Evolutionary conservation across 2,797 vertebrate species (phyloP).

Genomic region (Mus spretus): DNA sequence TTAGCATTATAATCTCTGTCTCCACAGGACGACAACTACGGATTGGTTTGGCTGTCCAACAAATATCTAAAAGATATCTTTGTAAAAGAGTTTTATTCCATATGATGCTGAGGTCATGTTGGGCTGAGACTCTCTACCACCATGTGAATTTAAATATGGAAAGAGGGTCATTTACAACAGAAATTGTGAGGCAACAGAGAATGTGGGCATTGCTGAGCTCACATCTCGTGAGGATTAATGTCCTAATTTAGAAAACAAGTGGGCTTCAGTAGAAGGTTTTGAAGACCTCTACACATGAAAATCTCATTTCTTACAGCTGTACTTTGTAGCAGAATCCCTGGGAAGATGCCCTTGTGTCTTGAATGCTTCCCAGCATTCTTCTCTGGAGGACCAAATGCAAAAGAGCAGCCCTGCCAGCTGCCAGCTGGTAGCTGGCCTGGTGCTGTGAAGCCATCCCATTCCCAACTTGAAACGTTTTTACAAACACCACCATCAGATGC

Average conservation of each 20-base stretch:
- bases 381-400: background rate
- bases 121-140: background rate
- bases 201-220: background rate
- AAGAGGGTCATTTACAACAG: background rate
- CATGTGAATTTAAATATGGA: background rate
- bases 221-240: background rate
- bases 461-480: background rate
- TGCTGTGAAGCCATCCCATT: accelerated
- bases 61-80: background rate
- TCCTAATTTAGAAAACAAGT: background rate
- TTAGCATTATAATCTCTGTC: background rate
- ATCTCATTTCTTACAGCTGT: background rate
- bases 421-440: background rate
- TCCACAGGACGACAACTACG: background rate
- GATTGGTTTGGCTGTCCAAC: background rate
- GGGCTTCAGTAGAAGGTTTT: background rate
- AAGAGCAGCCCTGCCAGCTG: background rate
- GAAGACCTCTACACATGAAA: background rate
- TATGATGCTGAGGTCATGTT: background rate
- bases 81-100: background rate
- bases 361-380: background rate
- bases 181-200: background rate
- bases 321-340: background rate
- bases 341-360: background rate
- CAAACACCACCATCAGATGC: background rate